Conservation (phyloP, 2,113 vertebrate genomes). For the Buteo buteo region DNA sequence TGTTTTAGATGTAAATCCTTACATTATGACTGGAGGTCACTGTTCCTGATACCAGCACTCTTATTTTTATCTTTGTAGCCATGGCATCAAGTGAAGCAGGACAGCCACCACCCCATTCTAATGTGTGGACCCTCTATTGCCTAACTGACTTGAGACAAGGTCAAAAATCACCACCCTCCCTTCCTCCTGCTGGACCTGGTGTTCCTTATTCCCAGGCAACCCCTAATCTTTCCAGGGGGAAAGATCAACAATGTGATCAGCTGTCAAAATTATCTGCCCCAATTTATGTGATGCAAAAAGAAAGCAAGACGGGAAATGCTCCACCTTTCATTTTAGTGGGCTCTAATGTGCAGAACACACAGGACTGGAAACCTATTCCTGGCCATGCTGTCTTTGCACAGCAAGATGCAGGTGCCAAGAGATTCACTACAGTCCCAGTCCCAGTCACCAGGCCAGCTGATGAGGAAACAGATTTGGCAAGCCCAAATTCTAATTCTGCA, state of each 20-base stretch:
- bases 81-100: slow-evolving; percentile 60
- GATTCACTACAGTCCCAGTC: slow-evolving; percentile 29
- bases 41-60: slow-evolving; percentile 33
- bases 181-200: background rate
- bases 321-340: slow-evolving; percentile 65
- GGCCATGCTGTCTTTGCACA: slow-evolving; percentile 14
- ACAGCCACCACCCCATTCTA: slow-evolving; percentile 61
- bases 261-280: slow-evolving; percentile 50
- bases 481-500: background rate
- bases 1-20: background rate
- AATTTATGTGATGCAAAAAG: slow-evolving; percentile 48
- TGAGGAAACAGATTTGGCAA: background rate
- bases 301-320: slow-evolving; percentile 13
- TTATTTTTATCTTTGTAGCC: slow-evolving; percentile 61
- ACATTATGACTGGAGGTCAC: slow-evolving; percentile 20
- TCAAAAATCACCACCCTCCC: slow-evolving; percentile 51
- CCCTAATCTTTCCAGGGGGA: slow-evolving; percentile 30
- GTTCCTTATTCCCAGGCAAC: slow-evolving; percentile 34
- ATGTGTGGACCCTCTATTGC: slow-evolving; percentile 64
- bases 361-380: slow-evolving; percentile 48
- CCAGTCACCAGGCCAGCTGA: slow-evolving; percentile 51
- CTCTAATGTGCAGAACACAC: slow-evolving; percentile 33
- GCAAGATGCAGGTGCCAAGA: background rate
- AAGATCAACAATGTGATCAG: slow-evolving; percentile 9
- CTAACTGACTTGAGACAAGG: slow-evolving; percentile 59